Base-by-base conservation (phyloP, 2,113 vertebrate species). In the Naja naja region DNA sequence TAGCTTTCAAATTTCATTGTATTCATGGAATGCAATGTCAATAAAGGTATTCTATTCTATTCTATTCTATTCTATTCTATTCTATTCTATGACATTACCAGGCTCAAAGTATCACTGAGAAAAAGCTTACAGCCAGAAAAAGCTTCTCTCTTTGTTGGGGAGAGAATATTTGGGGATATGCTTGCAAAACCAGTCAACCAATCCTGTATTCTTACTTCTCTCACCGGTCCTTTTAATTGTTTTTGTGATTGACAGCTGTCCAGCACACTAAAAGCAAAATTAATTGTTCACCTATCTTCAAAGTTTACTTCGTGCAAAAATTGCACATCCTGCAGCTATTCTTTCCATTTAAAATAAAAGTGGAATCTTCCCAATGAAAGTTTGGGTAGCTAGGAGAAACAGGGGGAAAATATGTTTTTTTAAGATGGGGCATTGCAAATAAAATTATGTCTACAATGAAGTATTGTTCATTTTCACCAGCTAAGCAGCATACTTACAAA, bases 391-490 rank as follows among this genome's bases (percentile, higher is more conserved):
- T 30, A 85, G 20, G 60, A 55, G 55, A 89, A 85, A 49, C 64
- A 27, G 45, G 49, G 49, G 49, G 1, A 52, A 52, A 12, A 52
- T 3, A 27, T 18, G 47, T 53, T 0, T 89, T 3, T 90, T n/a
- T 89, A 87, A 27, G 49, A 27, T 92, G 22, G 81, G 94, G 3
- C 90, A n/a, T 39, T 92, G 87, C 54, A 54, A 89, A 43, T 89
- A 58, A 93, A 91, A 27, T 93, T 95, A 64, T 86, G 58, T 93
- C 88, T 92, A 94, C 52, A n/a, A 34, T 85, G 30, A 91, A 55
- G 85, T 89, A 90, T 69, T 89, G 22, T 54, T 90, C 18, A 60
- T 90, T 90, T 89, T n/a, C 39, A 39, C n/a, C 30, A 69, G 54
- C 49, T 87, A 53, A 53, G 85, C 86, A 92, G 69, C 30, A 94